These are phyloP conservation scores for Drosophila mayri DNA, from an alignment of 1,140 invertebrate species.

Conservation along the genomic window DNA sequence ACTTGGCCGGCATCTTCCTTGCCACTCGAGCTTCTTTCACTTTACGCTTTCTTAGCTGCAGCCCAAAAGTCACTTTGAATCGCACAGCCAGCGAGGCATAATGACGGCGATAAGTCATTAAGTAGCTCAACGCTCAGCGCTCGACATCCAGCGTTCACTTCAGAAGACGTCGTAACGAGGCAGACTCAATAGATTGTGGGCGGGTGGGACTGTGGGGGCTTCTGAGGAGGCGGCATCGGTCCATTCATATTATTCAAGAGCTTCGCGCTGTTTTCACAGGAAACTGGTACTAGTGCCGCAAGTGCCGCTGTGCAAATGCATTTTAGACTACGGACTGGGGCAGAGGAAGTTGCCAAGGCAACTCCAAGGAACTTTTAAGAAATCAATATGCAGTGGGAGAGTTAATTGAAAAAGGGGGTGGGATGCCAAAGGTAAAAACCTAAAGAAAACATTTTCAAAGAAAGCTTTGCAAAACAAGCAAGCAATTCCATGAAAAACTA, in stretches of 20 bases:
- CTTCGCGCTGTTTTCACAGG: constrained; percentile 22
- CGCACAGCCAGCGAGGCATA: constrained; percentile 63
- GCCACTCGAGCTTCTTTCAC: constrained; percentile 65
- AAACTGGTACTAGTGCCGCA: constrained; percentile 16
- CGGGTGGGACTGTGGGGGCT: neutral
- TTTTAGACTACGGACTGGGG: neutral
- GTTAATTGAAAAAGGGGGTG: constrained; percentile 16
- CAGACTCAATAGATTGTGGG: constrained; percentile 33
- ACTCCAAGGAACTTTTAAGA: constrained; percentile 21
- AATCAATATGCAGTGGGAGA: constrained; percentile 25
- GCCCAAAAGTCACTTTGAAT: constrained; percentile 49
- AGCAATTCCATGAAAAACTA: neutral
- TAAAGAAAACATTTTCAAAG: neutral
- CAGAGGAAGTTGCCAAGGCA: constrained; percentile 12
- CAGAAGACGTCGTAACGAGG: constrained; percentile 41
- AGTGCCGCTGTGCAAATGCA: constrained; percentile 21
- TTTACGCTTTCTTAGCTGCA: constrained; percentile 75
- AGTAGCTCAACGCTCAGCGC: constrained; percentile 58
- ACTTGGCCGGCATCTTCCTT: constrained; percentile 59
- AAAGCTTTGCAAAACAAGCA: neutral
- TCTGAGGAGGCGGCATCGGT: constrained; percentile 13
- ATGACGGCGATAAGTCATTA: constrained; percentile 77
- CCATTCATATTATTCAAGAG: constrained; percentile 31
- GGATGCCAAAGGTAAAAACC: neutral
- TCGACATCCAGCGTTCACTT: constrained; percentile 37